These are phyloP conservation scores for Botia kubotai DNA, from an alignment of 2,797 vertebrate genomes.

Conservation along the genomic window DNA sequence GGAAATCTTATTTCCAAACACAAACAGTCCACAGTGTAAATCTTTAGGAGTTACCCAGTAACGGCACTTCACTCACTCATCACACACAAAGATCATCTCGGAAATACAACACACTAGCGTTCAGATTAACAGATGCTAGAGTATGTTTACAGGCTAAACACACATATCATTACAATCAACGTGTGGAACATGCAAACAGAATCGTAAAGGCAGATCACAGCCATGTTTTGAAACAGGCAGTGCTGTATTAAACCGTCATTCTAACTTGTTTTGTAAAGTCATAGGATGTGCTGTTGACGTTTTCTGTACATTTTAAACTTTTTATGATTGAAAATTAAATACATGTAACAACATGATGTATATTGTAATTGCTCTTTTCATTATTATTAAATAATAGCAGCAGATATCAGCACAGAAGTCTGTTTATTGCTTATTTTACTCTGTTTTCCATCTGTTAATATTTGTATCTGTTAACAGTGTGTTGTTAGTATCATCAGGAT, in stretches of 20 bases:
- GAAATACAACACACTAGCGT: background rate
- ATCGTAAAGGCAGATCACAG: background rate
- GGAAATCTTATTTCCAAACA: constrained; percentile 13
- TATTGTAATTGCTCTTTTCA: background rate
- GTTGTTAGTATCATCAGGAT: too few relatives aligned
- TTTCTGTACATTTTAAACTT: background rate
- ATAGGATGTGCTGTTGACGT: too few relatives aligned
- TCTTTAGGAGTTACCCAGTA: constrained; percentile 25
- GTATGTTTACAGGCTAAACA: background rate
- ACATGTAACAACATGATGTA: background rate
- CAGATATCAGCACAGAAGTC: too few relatives aligned
- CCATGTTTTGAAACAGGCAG: background rate
- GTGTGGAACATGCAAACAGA: background rate
- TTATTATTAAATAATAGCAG: too few relatives aligned
- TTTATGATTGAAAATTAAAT: background rate
- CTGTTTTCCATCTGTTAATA: background rate
- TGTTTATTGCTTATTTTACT: too few relatives aligned
- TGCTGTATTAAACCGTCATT: background rate
- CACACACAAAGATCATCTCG: background rate
- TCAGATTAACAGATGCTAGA: background rate
- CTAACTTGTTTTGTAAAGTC: too few relatives aligned
- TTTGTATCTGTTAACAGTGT: too few relatives aligned
- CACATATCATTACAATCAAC: constrained; percentile 11
- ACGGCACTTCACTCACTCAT: background rate
- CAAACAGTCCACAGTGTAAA: constrained; percentile 9